Base-by-base conservation (phyloP, 2,113 vertebrate species). In the Caranx ignobilis region DNA sequence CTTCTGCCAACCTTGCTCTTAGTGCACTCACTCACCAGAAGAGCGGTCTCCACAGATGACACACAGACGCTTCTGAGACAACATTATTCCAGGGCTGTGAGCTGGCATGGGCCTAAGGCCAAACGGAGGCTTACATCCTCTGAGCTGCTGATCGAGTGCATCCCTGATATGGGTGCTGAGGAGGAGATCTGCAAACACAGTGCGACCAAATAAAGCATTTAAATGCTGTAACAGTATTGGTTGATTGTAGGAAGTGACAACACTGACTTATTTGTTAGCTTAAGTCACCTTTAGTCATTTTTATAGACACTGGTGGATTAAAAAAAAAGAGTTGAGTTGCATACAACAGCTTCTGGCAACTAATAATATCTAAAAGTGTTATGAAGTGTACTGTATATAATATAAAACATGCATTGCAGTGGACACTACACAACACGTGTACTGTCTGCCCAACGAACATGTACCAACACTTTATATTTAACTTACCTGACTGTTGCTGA, bases 41-140 rank as follows among this genome's bases (percentile, higher is more conserved):
- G 97, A 97, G 61, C 97, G 95, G 81, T 98, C 97, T 32, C 97
- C 97, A 71, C 97, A 98, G 93, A 98, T 97, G 87, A 96, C 96
- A 87, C 97, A 97, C 7, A 97, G 89, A 37, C 96, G 94, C 82
- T 97, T 97, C 89, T 96, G 96, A 41, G 95, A 94, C 65, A 95
- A 71, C 87, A 96, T 94, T 81, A 95, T 94, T 71, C 96, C 95
- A 54, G 96, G 96, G 63, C 93, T 94, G 92, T 96, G 96, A 73
- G 95, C 90, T 52, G 95, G 92, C 87, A 96, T 90, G 45, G 95
- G 94, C 83, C 96, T 95, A 85, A 96, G 88, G 71, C 96, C 96
- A 93, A 96, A 94, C 0, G 96, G 96, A 41, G 96, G 96, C 87
- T 98, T 97, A 97, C 95, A 84, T 98, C 97, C 65, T 98, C 97